phyloP scores from a whole-genome alignment of 2,797 vertebrate species.

The Hydrophis major region DNA sequence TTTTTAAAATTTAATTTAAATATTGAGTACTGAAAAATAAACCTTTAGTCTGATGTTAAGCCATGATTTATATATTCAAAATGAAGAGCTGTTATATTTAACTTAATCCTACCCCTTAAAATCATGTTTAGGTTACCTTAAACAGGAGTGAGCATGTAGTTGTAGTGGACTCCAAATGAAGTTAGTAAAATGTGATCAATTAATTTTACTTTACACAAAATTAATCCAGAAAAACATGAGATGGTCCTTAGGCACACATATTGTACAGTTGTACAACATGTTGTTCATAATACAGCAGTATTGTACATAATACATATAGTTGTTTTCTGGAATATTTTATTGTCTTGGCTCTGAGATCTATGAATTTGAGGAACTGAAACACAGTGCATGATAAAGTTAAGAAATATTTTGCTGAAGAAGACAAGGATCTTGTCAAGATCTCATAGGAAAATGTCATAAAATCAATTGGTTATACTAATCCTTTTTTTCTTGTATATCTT shows the following conservation, averaged over 20 bases:
- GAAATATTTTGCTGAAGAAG: not conserved
- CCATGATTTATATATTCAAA: not conserved
- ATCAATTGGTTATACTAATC: not conserved
- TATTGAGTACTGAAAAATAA: not conserved
- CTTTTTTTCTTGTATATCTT: not conserved
- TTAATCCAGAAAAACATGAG: not conserved
- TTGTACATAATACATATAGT: not conserved
- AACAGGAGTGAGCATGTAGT: not conserved
- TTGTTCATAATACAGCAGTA: not conserved
- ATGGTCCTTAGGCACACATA: not conserved
- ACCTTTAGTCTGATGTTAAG: not conserved
- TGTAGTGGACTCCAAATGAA: not conserved
- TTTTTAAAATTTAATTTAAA: not conserved
- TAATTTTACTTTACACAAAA: not conserved
- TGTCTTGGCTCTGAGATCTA: not conserved
- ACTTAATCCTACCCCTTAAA: not conserved
- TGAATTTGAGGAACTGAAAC: not conserved
- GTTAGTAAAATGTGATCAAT: not conserved
- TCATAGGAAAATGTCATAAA: not conserved
- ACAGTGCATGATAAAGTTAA: not conserved
- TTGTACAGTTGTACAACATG: no score
- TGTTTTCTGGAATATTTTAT: not conserved
- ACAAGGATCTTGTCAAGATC: not conserved
- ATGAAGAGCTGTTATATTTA: not conserved
- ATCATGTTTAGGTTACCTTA: not conserved